A percentile compares a stretch with the other conserved stretches of the same genome.
Conservation (phyloP, 2,888 invertebrate species). For the Lepidocyrtinus sp. region DNA sequence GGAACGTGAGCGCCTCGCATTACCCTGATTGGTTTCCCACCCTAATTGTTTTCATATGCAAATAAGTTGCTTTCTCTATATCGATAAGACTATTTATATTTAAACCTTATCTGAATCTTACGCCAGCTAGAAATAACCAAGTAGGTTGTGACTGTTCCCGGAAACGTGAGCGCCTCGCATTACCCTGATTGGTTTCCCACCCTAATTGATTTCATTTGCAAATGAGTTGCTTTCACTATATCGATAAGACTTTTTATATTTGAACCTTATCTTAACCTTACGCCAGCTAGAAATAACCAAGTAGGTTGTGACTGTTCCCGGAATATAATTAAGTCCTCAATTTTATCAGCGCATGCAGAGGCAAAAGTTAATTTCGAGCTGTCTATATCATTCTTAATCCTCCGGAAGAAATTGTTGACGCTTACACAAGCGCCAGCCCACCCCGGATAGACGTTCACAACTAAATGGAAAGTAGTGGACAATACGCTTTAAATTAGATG, state of each 20-base stretch:
- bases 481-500: background rate
- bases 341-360: slow-evolving; percentile 62
- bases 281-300: slow-evolving; percentile 65
- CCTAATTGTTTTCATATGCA: no score
- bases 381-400: slow-evolving; percentile 65
- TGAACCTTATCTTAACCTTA: slow-evolving; percentile 16
- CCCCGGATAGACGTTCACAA: slow-evolving; percentile 67
- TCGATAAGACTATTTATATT: no score
- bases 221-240: no score
- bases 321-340: slow-evolving; percentile 64
- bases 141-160: slow-evolving; percentile 67
- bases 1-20: slow-evolving; percentile 65
- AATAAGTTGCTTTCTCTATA: no score
- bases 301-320: slow-evolving; percentile 67
- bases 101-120: no score
- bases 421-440: slow-evolving; percentile 67
- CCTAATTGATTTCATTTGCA: no score
- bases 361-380: slow-evolving; percentile 28
- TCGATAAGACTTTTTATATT: background rate
- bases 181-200: slow-evolving; percentile 68
- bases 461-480: no score
- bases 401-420: slow-evolving; percentile 65
- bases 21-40: slow-evolving; percentile 68
- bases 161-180: slow-evolving; percentile 65
- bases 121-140: slow-evolving; percentile 65